phyloP scores from a whole-genome alignment of 2,797 vertebrate genomes.

The Spea hammondii region DNA sequence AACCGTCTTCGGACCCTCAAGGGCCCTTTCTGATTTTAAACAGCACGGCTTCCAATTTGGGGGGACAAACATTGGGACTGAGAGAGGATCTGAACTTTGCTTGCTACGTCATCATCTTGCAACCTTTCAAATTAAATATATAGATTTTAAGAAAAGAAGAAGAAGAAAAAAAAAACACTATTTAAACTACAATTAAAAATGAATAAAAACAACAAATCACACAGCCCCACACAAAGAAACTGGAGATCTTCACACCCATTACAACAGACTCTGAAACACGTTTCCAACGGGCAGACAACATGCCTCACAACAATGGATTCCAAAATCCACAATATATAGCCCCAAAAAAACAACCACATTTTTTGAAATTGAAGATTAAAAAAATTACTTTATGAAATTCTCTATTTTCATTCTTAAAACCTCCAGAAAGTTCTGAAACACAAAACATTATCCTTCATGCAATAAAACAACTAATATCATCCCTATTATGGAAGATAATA shows the following conservation, averaged over 20 bases:
- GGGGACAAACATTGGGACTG: constrained; percentile 9
- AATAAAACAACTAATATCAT: no score
- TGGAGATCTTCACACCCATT: not conserved
- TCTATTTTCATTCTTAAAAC: no score
- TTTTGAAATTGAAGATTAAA: no score
- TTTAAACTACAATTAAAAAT: no score
- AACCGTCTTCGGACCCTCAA: accelerated
- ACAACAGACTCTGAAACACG: constrained; percentile 1
- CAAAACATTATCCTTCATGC: no score
- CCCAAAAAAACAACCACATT: no score
- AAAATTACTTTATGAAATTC: no score
- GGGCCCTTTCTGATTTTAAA: not conserved
- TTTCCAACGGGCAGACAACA: constrained; percentile 13
- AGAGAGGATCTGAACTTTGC: constrained; percentile 43
- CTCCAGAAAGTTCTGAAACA: no score
- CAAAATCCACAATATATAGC: no score
- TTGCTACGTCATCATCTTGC: constrained; percentile 47
- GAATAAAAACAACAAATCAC: not conserved
- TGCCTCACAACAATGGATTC: constrained; percentile 6
- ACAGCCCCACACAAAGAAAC: not conserved
- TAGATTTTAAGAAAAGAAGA: not conserved
- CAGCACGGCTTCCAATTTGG: constrained; percentile 4
- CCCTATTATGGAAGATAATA: no score
- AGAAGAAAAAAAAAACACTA: no score
- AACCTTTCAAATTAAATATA: not conserved